Conservation (phyloP, 2,797 vertebrate species). For the Etheostoma perlongum region DNA sequence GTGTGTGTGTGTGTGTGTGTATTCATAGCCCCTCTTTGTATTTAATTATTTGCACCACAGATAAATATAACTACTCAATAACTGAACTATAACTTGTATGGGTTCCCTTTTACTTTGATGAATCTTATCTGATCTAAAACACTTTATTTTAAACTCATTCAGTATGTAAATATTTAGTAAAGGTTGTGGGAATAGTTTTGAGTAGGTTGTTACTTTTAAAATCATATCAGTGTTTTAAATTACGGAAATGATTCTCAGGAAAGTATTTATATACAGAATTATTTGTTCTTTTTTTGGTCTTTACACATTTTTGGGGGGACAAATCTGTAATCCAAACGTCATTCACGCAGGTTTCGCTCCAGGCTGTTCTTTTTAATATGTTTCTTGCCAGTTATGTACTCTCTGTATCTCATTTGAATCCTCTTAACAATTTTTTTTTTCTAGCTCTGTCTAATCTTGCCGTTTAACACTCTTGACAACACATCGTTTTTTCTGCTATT, state of each 20-base stretch:
- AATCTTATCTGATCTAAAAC: slow-evolving; percentile 10
- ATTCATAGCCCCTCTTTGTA: slow-evolving; percentile 46
- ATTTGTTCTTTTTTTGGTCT: slow-evolving; percentile 17
- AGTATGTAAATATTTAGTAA: slow-evolving; percentile 39
- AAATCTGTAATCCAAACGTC: slow-evolving; percentile 31
- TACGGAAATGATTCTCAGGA: slow-evolving; percentile 9
- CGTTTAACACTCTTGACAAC: slow-evolving; percentile 24
- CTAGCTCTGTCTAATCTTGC: slow-evolving; percentile 7
- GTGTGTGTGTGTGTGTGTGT: slow-evolving; percentile 37
- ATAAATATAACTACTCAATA: slow-evolving; percentile 38
- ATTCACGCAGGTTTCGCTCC: slow-evolving; percentile 37
- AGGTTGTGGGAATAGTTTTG: slow-evolving; percentile 30
- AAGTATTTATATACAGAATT: slow-evolving; percentile 23
- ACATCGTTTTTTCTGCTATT: slow-evolving; percentile 22
- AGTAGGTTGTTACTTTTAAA: slow-evolving; percentile 33
- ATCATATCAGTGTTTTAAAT: slow-evolving; percentile 31
- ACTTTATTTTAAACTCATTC: slow-evolving; percentile 40
- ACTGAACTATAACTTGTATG: slow-evolving; percentile 37
- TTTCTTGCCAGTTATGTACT: slow-evolving; percentile 28
- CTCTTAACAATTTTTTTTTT: slow-evolving; percentile 27
- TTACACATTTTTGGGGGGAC: slow-evolving; percentile 14
- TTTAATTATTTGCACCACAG: slow-evolving; percentile 52
- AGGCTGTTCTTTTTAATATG: slow-evolving; percentile 46
- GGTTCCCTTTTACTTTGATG: slow-evolving; percentile 9
- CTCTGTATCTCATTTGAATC: slow-evolving; percentile 43